Evolutionary conservation across 64 coral and sea anemone genomes (phyloP).

Genomic region (Platygyra sinensis): DNA sequence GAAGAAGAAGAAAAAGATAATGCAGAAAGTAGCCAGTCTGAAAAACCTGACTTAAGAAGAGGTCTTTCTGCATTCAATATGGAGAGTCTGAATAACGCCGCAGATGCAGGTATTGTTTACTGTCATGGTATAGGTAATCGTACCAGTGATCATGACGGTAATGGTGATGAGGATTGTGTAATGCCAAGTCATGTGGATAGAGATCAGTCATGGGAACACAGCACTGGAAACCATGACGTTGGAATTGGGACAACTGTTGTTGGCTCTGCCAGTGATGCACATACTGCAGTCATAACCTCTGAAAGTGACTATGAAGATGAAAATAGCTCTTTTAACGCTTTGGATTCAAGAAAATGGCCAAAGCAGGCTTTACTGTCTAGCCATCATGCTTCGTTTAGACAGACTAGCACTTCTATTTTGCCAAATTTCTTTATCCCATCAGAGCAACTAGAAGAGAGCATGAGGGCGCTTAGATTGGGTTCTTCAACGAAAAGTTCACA

Average conservation of each 20-base stretch:
- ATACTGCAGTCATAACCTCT: neutral
- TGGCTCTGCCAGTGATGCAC: neutral
- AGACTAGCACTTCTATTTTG: neutral
- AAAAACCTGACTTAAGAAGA: neutral
- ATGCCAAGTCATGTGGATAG: neutral
- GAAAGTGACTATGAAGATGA: neutral
- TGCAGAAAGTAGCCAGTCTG: neutral
- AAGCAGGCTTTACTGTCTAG: slow-evolving; percentile 1
- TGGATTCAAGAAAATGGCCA: slow-evolving; percentile 17
- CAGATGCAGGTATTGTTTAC: neutral
- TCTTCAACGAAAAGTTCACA: neutral
- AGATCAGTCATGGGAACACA: neutral
- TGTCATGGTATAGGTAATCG: neutral
- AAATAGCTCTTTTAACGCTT: neutral
- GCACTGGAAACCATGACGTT: neutral
- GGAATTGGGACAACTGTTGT: neutral
- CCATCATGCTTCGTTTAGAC: neutral
- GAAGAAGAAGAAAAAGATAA: slow-evolving; percentile 66
- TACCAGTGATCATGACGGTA: neutral
- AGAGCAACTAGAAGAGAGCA: slow-evolving; percentile 75
- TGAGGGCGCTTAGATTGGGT: slow-evolving; percentile 75
- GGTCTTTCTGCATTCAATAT: neutral
- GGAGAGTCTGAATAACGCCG: neutral
- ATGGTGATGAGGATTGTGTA: neutral
- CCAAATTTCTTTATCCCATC: slow-evolving; percentile 90